These are phyloP conservation scores for Phaonia tiefii DNA, from an alignment of 2,888 invertebrate species.

Conservation along the genomic window DNA sequence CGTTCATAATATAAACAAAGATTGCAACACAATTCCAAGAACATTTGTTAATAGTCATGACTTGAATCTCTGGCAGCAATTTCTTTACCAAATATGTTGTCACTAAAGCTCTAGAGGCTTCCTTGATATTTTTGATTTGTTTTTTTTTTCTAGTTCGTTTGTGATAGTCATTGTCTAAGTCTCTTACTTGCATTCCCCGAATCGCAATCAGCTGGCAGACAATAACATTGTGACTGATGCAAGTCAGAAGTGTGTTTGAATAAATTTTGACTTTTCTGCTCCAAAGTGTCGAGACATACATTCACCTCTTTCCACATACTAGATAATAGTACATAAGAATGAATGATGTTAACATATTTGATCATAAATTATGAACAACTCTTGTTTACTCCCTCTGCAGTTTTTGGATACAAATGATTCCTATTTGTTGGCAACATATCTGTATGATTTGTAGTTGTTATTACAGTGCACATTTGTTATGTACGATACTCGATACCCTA, in stretches of 20 bases:
- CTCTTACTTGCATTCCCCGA: not conserved
- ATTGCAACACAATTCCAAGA: too few species aligned
- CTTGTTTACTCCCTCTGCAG: constrained; percentile 53
- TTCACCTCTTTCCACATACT: not conserved
- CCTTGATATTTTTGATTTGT: too few species aligned
- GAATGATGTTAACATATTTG: constrained; percentile 30
- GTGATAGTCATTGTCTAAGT: not conserved
- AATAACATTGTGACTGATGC: not conserved
- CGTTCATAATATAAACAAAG: too few species aligned
- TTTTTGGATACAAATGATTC: constrained; percentile 12
- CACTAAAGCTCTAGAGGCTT: too few species aligned
- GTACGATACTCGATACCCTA: too few species aligned
- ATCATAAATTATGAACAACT: constrained; percentile 66
- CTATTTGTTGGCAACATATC: constrained; percentile 3
- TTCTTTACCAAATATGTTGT: too few species aligned
- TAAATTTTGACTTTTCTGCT: constrained; percentile 36
- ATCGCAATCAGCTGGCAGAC: not conserved
- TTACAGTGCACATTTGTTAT: too few species aligned
- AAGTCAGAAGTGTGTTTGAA: constrained; percentile 22
- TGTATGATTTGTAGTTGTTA: too few species aligned
- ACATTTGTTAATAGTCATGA: too few species aligned
- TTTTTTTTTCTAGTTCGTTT: too few species aligned
- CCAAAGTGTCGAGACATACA: constrained; percentile 39
- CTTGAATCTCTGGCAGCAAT: not conserved
- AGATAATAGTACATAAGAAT: not conserved